Base-by-base conservation (phyloP, 2,888 invertebrate species). In the Morpho achilles region DNA sequence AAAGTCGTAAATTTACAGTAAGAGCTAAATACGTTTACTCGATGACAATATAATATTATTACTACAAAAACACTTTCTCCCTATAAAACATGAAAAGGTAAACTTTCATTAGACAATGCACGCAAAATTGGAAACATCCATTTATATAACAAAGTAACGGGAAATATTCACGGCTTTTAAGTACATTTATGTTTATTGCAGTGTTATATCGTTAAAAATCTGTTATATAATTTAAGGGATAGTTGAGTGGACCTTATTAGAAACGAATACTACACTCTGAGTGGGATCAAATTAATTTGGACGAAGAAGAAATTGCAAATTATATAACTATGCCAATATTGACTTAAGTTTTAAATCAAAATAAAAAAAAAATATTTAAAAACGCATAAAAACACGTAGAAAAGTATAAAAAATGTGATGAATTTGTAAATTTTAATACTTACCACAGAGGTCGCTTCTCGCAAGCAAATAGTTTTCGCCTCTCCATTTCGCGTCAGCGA, bases 371-470 rank as follows among this genome's bases (percentile, higher is more conserved):
- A n/a, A n/a, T n/a, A n/a, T n/a, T n/a, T n/a, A n/a, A n/a, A n/a
- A n/a, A n/a, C n/a, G n/a, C n/a, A n/a, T n/a, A n/a, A n/a, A n/a
- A n/a, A n/a, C n/a, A n/a, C n/a, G n/a, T n/a, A n/a, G n/a, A n/a
- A n/a, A n/a, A n/a, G n/a, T n/a, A n/a, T n/a, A n/a, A n/a, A n/a
- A n/a, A 16, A 16, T 16, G 16, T 16, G 1, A 16, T 16, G 16
- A 1, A 16, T 16, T 16, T 16, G 16, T 16, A 16, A 16, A 16
- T 16, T 16, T 16, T 16, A 16, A 16, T 10, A 59, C 84, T 83
- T 67, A 85, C 86, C 84, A 82, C 72, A 84, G 72, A 63, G 79
- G 69, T 63, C 71, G 75, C 67, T 73, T 59, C 41, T 52, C 69
- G 73, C 73, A 73, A 57, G 69, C 62, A 65, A 69, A 67, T 62